Base-by-base conservation (phyloP, 2,113 vertebrate genomes). In the Mormoops blainvillei region DNA sequence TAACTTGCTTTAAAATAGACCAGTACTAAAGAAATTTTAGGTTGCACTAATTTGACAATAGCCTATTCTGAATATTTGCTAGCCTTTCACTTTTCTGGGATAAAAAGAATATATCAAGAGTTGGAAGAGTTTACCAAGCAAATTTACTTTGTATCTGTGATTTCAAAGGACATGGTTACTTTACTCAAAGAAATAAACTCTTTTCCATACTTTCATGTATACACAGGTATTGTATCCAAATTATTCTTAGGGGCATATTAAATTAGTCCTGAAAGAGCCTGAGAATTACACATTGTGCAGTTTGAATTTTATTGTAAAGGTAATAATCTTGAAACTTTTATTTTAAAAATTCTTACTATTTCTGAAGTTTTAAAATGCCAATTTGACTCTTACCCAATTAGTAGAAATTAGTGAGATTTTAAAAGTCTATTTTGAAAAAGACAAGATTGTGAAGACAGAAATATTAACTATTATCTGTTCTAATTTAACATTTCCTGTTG, bases 311-410 rank as follows among this genome's bases (percentile, higher is more conserved):
- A 77, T 38, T 77, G 85, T 87, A 91, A 86, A 82, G n/a, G 1
- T 78, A 94, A 68, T 95, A 67, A 81, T 95, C 92, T 86, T 91
- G 71, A 87, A 96, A 74, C 45, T 71, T 92, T 4, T 81, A 13
- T 95, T 96, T 93, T 73, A 16, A 68, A 94, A 83, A 87, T 48
- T 77, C 73, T 94, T 77, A 71, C 19, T 87, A 81, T 90, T 97
- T 95, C 43, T 91, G 31, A 94, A 43, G 89, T 86, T 95, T 89
- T 83, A 24, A 94, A 93, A 88, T 94, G 31, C 38, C 36, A 31
- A 3, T 85, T 93, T 96, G 61, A 82, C 58, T 94, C 41, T 74
- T 94, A 33, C 65, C 78, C 43, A 85, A 38, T 87, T 93, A 67
- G 4, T 36, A 36, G 63, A 12, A 84, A 81, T 77, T 92, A 67